Evolutionary conservation across 2,888 invertebrate species (phyloP), one percentile per base, ranked within the genome.

Genomic region (Anodontia alba): DNA sequence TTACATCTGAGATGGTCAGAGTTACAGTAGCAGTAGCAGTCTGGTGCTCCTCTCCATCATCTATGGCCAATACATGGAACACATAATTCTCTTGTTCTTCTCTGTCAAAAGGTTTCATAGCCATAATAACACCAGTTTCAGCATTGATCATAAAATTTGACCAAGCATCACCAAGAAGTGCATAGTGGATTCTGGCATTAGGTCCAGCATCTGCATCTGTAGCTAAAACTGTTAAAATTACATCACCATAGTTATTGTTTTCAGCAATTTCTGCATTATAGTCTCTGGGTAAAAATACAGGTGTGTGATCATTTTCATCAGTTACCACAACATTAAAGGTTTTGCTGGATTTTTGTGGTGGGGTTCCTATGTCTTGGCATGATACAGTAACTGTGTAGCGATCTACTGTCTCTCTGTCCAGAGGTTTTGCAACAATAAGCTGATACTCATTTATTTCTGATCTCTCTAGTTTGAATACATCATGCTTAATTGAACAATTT

Each of bases 231-330:
- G 88, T 83, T 8, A 90, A 42, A 3, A 93, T 87, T 12, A 87
- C 88, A 75, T 90, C 88, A 57, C 91, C 90, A 29, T 87, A 67
- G 20, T 88, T 73, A 70, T 91, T 93, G 84, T 93, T 92, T 74
- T 94, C 93, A 7, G 72, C 51, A n/a, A 94, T 73, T 57, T 83
- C 86, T 20, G 86, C 88, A 29, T 78, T 54, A 75, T 92, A 91
- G 31, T 85, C 76, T 12, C 76, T 36, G 62, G 89, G 76, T 8
- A 78, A 75, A 78, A 93, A 93, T 10, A 76, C 46, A 15, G 94
- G 94, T 5, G 83, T 66, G 73, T 93, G 87, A 86, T 94, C 94
- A 80, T 94, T 94, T 83, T 91, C 91, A 81, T 94, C 94, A 7
- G 81, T 78, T 20, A 94, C 90, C n/a, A 86, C 76, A 29, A 93